phyloP scores from a whole-genome alignment of 64 coral and sea anemone species.

The Acropora tenuis region DNA sequence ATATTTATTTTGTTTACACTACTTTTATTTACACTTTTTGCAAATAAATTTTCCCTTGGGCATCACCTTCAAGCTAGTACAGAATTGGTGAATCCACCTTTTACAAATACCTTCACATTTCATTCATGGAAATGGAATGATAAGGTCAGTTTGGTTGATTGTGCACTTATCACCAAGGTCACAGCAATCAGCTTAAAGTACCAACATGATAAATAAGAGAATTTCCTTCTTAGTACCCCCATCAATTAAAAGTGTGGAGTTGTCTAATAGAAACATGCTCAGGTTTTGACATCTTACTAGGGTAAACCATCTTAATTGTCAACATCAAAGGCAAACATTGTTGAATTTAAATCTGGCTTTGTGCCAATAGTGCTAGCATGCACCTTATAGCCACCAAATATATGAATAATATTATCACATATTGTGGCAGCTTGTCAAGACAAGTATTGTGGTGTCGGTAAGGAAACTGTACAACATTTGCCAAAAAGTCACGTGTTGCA shows the following conservation, averaged over 20 bases:
- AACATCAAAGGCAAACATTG: constrained; percentile 12
- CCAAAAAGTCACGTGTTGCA: too few species aligned
- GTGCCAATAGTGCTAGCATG: background rate
- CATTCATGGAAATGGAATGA: constrained; percentile 8
- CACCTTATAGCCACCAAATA: constrained; percentile 33
- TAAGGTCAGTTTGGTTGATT: constrained; percentile 20
- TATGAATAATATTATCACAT: background rate
- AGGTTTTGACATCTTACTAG: background rate
- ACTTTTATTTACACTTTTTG: constrained; percentile 5
- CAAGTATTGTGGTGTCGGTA: background rate
- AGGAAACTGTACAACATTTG: too few species aligned
- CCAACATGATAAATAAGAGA: background rate
- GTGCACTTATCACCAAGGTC: constrained; percentile 6
- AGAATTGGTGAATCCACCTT: constrained; percentile 2
- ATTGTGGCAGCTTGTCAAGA: constrained; percentile 11
- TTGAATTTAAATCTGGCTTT: constrained; percentile 11
- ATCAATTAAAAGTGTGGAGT: constrained; percentile 1
- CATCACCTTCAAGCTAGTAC: background rate
- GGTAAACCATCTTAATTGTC: background rate
- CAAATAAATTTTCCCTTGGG: constrained; percentile 31
- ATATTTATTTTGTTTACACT: background rate
- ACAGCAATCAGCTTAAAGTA: constrained; percentile 2
- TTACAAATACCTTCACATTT: constrained; percentile 24
- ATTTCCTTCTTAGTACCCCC: constrained; percentile 1
- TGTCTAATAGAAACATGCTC: constrained; percentile 8